phyloP scores from a whole-genome alignment of 2,888 invertebrate species.

The Lasioglossum oenotherae region DNA sequence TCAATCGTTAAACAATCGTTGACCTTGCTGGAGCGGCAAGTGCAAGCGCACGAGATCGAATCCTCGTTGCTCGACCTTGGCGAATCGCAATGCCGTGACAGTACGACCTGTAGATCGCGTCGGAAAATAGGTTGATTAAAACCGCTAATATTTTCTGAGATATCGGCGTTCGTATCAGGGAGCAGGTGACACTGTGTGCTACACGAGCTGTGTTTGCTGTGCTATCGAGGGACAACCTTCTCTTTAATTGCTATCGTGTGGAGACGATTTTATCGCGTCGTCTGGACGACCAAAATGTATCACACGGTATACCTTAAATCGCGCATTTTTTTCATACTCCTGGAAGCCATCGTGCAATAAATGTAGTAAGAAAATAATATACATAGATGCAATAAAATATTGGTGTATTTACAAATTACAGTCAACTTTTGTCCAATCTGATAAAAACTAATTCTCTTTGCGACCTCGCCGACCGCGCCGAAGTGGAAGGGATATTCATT shows the following conservation, averaged over 20 bases:
- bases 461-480: too few relatives aligned
- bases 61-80: conserved; percentile 29
- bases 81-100: conserved; percentile 9
- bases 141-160: conserved; percentile 40
- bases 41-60: conserved; percentile 35
- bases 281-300: not conserved
- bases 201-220: conserved; percentile 14
- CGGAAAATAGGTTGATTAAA: conserved; percentile 37
- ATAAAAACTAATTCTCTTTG: too few relatives aligned
- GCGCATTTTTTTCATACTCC: not conserved
- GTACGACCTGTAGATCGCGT: conserved; percentile 6
- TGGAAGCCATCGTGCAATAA: not conserved
- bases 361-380: too few relatives aligned
- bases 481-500: too few relatives aligned
- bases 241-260: not conserved
- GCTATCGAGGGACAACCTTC: not conserved
- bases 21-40: conserved; percentile 26
- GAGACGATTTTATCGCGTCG: conserved; percentile 9
- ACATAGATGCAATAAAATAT: too few relatives aligned
- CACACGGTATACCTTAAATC: not conserved
- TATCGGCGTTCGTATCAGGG: conserved; percentile 15
- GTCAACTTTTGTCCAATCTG: too few relatives aligned
- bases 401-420: too few relatives aligned
- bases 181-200: not conserved
- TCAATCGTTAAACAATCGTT: conserved; percentile 39